These are phyloP conservation scores for Amphiduros pacificus DNA, from an alignment of 2,888 invertebrate genomes.

Conservation along the genomic window DNA sequence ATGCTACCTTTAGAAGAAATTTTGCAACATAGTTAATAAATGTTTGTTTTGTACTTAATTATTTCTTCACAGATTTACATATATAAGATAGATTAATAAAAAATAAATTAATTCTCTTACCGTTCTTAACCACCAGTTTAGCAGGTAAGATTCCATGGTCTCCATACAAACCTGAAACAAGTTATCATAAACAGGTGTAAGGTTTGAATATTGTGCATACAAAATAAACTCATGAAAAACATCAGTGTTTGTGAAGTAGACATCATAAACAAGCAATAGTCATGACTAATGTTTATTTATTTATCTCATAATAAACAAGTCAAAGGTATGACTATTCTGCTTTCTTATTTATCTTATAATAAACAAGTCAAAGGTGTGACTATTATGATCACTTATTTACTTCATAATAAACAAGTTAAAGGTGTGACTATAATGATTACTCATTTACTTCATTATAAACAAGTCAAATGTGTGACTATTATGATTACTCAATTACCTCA, in stretches of 20 bases:
- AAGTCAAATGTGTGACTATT: too few relatives aligned
- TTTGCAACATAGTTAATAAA: not conserved
- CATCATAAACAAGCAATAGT: not conserved
- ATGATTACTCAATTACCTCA: too few relatives aligned
- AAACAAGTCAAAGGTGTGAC: too few relatives aligned
- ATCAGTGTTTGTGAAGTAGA: not conserved
- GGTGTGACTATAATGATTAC: too few relatives aligned
- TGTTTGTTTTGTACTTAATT: not conserved
- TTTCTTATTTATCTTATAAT: too few relatives aligned
- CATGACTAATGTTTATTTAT: too few relatives aligned
- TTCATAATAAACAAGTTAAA: too few relatives aligned
- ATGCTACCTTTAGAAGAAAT: not conserved
- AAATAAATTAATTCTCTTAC: slow-evolving; percentile 29
- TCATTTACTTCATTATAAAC: too few relatives aligned
- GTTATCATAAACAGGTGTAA: not conserved
- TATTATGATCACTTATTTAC: too few relatives aligned
- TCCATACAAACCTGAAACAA: slow-evolving; percentile 71
- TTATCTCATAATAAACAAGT: too few relatives aligned
- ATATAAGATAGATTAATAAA: not conserved
- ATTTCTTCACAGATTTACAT: not conserved
- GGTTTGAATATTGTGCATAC: not conserved
- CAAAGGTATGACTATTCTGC: too few relatives aligned
- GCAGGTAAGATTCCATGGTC: slow-evolving; percentile 76
- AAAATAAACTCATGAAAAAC: too few relatives aligned
- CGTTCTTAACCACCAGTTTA: slow-evolving; percentile 45